Base-by-base conservation (phyloP, 2,797 vertebrate genomes). In the Syngnathus acus region DNA sequence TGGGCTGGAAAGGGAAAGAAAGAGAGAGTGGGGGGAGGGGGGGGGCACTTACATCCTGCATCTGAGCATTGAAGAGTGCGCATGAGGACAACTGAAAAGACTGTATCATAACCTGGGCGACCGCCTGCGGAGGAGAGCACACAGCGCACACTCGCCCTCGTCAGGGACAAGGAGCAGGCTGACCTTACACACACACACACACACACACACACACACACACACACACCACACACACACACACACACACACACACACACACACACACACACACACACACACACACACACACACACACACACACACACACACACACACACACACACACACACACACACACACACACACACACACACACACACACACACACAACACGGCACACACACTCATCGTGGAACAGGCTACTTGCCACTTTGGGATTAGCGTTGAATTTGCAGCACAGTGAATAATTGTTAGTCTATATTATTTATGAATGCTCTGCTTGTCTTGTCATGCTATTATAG, bases 81-180 rank as follows among this genome's bases (percentile, higher is more conserved):
- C 94, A 98, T 86, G 95, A 97, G 86, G 95, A 98, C 92, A 99
- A 95, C 91, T 99, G 95, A 98, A 99, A 99, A 93, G 97, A 98
- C 91, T 96, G 97, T 93, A 99, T 96, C 97, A 99, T 99, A 95
- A 97, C 95, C 93, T 98, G 97, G 93, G 96, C 95, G 92, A 99
- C 92, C 78, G 94, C 96, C 97, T 99, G 96, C 83, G 93, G 90
- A 93, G 91, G 86, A 94, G 92, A 97, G 93, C 87, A 95, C 89
- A 98, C 84, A 94, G 89, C 92, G 91, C 71, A 91, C 84, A 94
- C 92, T 92, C 90, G 83, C 90, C 88, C 86, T 84, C 77, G 83
- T 89, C 86, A 90, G 83, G 87, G 72, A 83, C 75, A 82, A 43
- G 78, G 74, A 74, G 65, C 60, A 78, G 70, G 68, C 74, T 72